phyloP scores from a whole-genome alignment of 2,113 vertebrate genomes.

The Gopherus evgoodei region DNA sequence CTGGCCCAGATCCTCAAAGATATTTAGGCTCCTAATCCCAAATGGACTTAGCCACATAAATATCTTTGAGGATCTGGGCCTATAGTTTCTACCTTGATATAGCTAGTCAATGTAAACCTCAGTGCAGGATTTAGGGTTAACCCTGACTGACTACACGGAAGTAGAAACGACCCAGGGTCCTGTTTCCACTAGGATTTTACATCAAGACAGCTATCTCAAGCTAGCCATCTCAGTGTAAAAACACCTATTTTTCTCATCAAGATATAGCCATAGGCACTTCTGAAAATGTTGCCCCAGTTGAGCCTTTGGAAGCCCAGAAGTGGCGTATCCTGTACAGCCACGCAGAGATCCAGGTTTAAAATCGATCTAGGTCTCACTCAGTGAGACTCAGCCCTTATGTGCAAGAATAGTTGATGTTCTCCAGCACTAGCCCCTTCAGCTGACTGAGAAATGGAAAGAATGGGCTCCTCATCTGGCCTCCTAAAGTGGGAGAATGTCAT shows the following conservation, averaged over 20 bases:
- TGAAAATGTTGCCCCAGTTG: background rate
- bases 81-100: background rate
- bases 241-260: background rate
- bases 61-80: background rate
- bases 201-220: background rate
- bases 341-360: background rate
- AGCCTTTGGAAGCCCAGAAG: background rate
- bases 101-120: background rate
- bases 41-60: background rate
- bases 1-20: background rate
- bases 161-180: background rate
- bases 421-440: background rate
- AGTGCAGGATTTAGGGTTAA: background rate
- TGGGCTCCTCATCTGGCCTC: background rate
- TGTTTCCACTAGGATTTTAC: background rate
- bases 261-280: background rate
- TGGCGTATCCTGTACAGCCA: background rate
- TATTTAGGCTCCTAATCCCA: too few species aligned
- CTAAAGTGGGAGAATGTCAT: background rate
- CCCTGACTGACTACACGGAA: background rate
- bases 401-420: background rate
- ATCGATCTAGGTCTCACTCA: background rate
- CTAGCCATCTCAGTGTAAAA: background rate
- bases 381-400: background rate
- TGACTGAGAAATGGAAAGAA: background rate